These are phyloP conservation scores for Luidia sarsii DNA, from an alignment of 53 echinoderm and acorn worm species.

Conservation along the genomic window DNA sequence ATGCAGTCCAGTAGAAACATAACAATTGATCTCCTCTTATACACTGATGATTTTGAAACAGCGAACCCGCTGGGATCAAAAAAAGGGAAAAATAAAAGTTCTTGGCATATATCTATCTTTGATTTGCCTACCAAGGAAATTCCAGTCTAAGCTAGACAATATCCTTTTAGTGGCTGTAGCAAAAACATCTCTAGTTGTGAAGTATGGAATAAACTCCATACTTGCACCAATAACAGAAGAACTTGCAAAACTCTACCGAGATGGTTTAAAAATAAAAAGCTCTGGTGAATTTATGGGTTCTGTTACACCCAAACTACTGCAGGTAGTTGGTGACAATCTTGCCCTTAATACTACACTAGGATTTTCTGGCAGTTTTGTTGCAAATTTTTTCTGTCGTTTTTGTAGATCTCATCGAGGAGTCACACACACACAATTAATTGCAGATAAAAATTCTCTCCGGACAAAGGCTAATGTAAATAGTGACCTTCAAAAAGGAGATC, in stretches of 20 bases:
- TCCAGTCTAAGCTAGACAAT: constrained; percentile 2
- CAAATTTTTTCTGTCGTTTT: constrained; percentile 25
- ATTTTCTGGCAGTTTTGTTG: constrained; percentile 21
- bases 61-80: constrained; percentile 16
- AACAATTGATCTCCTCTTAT: neutral
- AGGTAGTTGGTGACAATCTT: constrained; percentile 47
- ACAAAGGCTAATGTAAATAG: constrained; percentile 11
- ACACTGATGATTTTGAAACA: no score
- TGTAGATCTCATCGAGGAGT: constrained; percentile 13
- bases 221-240: neutral
- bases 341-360: constrained; percentile 14
- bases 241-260: neutral
- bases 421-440: constrained; percentile 12
- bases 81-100: constrained; percentile 12
- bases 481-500: constrained; percentile 1
- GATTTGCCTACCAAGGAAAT: neutral
- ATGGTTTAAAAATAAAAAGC: neutral
- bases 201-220: constrained; percentile 19
- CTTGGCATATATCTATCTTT: constrained; percentile 5
- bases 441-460: constrained; percentile 12
- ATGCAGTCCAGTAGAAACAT: neutral
- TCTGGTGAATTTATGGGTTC: constrained; percentile 18
- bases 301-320: constrained; percentile 28
- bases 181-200: neutral
- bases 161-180: constrained; percentile 23